Evolutionary conservation across 2,113 vertebrate genomes (phyloP).

Genomic region (Oncorhynchus kisutch): DNA sequence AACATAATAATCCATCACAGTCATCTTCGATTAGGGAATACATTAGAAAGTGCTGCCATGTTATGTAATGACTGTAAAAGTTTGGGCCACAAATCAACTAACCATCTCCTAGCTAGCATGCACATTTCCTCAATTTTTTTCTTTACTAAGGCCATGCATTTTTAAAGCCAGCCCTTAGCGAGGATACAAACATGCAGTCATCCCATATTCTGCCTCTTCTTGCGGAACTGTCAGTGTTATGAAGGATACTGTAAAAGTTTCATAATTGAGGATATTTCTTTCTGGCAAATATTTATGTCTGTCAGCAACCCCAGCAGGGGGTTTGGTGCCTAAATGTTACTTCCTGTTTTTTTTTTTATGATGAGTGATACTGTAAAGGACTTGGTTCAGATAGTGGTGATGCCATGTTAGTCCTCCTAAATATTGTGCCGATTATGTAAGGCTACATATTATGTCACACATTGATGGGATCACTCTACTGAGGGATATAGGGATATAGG

Average conservation of each 20-base stretch:
- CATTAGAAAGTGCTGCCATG: not conserved
- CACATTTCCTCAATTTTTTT: not conserved
- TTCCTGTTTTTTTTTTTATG: not conserved
- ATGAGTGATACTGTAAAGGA: not conserved
- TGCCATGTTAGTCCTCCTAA: not conserved
- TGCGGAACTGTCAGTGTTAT: not conserved
- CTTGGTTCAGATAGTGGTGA: not conserved
- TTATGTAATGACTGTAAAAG: conserved; percentile 8
- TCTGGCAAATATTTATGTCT: too few relatives aligned
- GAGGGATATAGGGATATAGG: too few relatives aligned
- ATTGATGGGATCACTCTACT: too few relatives aligned
- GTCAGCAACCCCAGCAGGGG: too few relatives aligned
- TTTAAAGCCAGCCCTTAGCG: conserved; percentile 7
- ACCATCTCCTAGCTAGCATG: not conserved
- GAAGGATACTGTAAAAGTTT: too few relatives aligned
- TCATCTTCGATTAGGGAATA: not conserved
- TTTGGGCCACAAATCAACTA: not conserved
- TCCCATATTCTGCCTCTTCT: conserved; percentile 8
- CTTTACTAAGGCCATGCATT: not conserved
- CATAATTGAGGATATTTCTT: too few relatives aligned
- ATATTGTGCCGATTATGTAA: not conserved
- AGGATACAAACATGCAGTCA: not conserved
- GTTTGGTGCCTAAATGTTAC: not conserved
- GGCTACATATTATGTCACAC: too few relatives aligned
- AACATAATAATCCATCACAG: not conserved